A percentile compares a stretch with the other conserved stretches of the same genome.
phyloP scores from a whole-genome alignment of 2,888 invertebrate genomes.

The Barypeithes pellucidus region DNA sequence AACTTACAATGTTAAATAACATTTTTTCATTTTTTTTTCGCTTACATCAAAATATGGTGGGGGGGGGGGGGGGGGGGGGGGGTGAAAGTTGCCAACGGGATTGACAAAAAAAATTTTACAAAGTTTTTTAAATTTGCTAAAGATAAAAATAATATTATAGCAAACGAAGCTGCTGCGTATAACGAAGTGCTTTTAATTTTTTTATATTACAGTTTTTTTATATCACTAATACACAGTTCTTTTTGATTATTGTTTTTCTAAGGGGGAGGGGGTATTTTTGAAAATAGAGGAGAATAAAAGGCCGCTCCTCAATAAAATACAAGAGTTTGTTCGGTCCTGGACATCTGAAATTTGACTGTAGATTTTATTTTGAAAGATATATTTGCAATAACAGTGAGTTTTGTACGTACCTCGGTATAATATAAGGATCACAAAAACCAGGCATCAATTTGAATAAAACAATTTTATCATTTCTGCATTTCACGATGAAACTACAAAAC shows the following conservation, averaged over 20 bases:
- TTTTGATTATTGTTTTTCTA: conserved; percentile 27
- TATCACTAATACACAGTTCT: conserved; percentile 41
- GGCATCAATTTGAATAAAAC: too few relatives aligned
- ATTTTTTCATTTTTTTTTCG: conserved; percentile 39
- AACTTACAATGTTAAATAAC: conserved; percentile 47
- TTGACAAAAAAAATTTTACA: conserved; percentile 65
- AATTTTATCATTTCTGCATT: too few relatives aligned
- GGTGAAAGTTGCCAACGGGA: conserved; percentile 58
- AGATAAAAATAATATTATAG: conserved; percentile 40
- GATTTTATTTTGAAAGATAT: too few relatives aligned
- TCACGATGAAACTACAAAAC: too few relatives aligned
- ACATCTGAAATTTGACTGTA: too few relatives aligned
- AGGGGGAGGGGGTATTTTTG: neutral
- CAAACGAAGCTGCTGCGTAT: conserved; percentile 67
- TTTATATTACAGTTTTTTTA: conserved; percentile 33
- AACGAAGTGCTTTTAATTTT: conserved; percentile 58
- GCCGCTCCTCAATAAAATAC: neutral
- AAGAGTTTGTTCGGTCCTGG: too few relatives aligned
- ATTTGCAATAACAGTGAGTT: too few relatives aligned
- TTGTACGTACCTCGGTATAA: too few relatives aligned
- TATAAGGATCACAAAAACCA: too few relatives aligned
- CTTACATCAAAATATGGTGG: conserved; percentile 29
- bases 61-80: too few relatives aligned
- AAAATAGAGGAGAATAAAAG: neutral
- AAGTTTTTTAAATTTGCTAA: conserved; percentile 32